These are phyloP conservation scores for Raja brachyura DNA, from an alignment of 2,113 vertebrate species.

Conservation along the genomic window DNA sequence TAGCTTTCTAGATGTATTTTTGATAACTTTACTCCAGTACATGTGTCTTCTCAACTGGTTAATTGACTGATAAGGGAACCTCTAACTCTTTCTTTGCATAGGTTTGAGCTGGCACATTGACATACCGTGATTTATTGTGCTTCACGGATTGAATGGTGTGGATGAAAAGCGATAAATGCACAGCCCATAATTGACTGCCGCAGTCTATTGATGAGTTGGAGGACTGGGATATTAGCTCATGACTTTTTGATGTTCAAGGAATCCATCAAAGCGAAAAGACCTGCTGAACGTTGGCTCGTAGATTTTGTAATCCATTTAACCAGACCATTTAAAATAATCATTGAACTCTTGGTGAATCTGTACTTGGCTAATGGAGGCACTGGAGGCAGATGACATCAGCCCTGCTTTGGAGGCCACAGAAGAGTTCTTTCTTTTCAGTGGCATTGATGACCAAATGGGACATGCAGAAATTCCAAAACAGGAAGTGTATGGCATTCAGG, in stretches of 20 bases:
- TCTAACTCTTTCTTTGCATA: background rate
- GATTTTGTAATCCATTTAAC: background rate
- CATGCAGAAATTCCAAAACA: slow-evolving; percentile 49
- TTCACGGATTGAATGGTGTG: background rate
- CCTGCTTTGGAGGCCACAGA: slow-evolving; percentile 93
- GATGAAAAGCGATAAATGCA: background rate
- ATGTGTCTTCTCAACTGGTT: background rate
- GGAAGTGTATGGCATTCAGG: slow-evolving; percentile 65
- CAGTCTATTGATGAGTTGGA: background rate
- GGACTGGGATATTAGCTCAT: background rate
- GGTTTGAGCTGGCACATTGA: background rate
- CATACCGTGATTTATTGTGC: background rate
- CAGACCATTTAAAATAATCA: background rate
- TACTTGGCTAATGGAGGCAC: slow-evolving; percentile 68
- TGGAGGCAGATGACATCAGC: slow-evolving; percentile 90
- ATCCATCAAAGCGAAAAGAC: background rate
- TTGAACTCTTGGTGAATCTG: background rate
- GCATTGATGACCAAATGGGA: slow-evolving; percentile 63
- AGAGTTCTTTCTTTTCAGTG: slow-evolving; percentile 73
- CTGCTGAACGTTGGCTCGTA: background rate
- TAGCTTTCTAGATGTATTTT: slow-evolving; percentile 4
- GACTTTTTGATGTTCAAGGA: background rate
- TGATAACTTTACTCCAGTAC: background rate
- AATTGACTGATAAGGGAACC: background rate
- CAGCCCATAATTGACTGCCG: background rate